Base-by-base conservation (phyloP, 2,888 invertebrate genomes). In the Minunthozetes semirufus region DNA sequence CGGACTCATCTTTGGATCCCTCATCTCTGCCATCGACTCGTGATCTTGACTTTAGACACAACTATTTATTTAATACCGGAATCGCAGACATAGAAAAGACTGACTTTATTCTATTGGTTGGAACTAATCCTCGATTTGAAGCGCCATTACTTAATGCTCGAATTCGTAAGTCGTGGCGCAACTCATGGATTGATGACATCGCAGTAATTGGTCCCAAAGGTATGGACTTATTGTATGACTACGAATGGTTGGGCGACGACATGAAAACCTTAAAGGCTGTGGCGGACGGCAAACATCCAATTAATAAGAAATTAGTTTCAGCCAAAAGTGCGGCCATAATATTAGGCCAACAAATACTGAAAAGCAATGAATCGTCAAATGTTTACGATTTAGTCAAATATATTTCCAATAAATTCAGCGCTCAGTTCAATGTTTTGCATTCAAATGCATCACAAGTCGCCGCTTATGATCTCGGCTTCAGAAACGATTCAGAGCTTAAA, bases 121-220 rank as follows among this genome's bases (percentile, higher is more conserved):
- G 99, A 74, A 95, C 96, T 0, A 99, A 99, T 86, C 93, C 96
- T 0, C 88, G 99, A 72, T 94, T 92, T 83, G 99, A 99, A 85
- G 98, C 99, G 56, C 97, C 99, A 0, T 85, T 99, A 42, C 86
- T 99, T 76, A 99, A 99, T 84, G 91, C 98, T 0, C 88, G 99
- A 80, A 88, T 99, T 78, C 89, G 99, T 76, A 99, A 99, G 84
- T 89, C 91, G 76, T 98, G 91, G 85, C 86, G 98, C n/a, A 94
- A 97, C 82, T 93, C 93, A 83, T 96, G 98, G 82, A 87, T 92
- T 22, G 84, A 86, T 74, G 75, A 78, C 38, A 86, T 99, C 61
- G 97, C 91, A 0, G 84, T 93, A 50, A 87, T 99, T 80, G 99
- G 99, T 13, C 90, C 94, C 0, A 86, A 92, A 81, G 72, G 70